phyloP scores from a whole-genome alignment of 1,140 invertebrate species.

The Schlechtendalia chinensis region DNA sequence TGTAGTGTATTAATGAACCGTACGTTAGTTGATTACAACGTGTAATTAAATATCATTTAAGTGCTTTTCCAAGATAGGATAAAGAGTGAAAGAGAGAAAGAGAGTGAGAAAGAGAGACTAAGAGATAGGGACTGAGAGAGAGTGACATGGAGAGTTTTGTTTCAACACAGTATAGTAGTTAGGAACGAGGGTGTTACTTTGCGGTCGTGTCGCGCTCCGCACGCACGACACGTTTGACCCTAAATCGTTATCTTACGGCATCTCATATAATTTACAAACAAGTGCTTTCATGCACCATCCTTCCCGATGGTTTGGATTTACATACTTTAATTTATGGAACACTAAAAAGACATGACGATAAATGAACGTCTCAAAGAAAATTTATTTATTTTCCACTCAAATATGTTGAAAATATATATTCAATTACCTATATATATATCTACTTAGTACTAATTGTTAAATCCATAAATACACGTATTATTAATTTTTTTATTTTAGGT shows the following conservation, averaged over 20 bases:
- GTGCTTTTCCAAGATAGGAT: slow-evolving; percentile 12
- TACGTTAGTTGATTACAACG: neutral
- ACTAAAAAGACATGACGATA: neutral
- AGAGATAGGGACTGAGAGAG: neutral
- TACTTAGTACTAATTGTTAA: too few relatives aligned
- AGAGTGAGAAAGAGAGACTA: too few relatives aligned
- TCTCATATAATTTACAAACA: slow-evolving; percentile 39
- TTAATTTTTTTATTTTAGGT: too few relatives aligned
- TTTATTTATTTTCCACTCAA: neutral
- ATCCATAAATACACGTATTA: too few relatives aligned
- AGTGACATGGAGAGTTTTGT: neutral
- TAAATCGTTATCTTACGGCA: slow-evolving; percentile 31
- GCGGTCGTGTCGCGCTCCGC: neutral
- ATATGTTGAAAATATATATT: too few relatives aligned
- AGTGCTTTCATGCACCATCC: neutral
- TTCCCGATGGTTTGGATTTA: neutral
- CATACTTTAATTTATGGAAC: slow-evolving; percentile 2
- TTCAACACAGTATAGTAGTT: slow-evolving; percentile 12
- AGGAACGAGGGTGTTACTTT: slow-evolving; percentile 26
- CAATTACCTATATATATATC: too few relatives aligned
- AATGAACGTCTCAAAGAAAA: neutral
- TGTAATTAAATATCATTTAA: slow-evolving; percentile 35
- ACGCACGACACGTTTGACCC: slow-evolving; percentile 29
- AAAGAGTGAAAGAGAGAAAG: too few relatives aligned
- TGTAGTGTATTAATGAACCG: slow-evolving; percentile 8